Conservation (phyloP, 2,888 invertebrate species). For the Acanthosepion pharaonis region DNA sequence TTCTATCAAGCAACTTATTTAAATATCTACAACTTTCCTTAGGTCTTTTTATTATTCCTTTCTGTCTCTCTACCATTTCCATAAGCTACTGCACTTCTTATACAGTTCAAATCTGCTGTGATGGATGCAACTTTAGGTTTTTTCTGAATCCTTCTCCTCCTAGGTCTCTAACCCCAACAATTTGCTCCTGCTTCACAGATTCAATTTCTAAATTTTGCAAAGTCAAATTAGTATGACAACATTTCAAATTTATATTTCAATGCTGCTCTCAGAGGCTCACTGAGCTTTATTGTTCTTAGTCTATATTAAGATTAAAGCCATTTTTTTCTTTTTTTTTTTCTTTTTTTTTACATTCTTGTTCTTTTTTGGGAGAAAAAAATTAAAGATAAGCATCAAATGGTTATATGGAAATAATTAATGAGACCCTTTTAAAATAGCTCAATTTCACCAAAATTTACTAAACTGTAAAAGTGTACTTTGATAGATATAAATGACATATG, state of each 20-base stretch:
- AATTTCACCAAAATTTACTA: too few species aligned
- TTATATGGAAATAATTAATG: not conserved
- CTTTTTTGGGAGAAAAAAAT: not conserved
- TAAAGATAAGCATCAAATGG: not conserved
- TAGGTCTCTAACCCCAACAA: not conserved
- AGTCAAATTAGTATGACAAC: not conserved
- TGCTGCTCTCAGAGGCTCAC: not conserved
- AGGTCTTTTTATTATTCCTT: not conserved
- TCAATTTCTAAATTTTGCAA: not conserved
- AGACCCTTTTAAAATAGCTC: too few species aligned
- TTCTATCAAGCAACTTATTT: not conserved
- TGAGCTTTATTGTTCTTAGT: not conserved
- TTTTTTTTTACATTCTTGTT: not conserved
- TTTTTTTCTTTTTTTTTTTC: not conserved
- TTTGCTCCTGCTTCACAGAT: not conserved
- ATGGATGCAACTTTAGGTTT: constrained; percentile 20
- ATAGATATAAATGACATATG: not conserved
- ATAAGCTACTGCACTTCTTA: not conserved
- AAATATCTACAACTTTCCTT: not conserved
- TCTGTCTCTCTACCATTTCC: not conserved
- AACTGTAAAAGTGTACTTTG: too few species aligned
- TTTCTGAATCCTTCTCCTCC: not conserved
- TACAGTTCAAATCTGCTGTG: constrained; percentile 23
- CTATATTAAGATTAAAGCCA: not conserved
- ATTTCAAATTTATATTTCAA: constrained; percentile 4